Evolutionary conservation across 1,140 invertebrate species (phyloP).

Genomic region (Apocrypta bakeri): DNA sequence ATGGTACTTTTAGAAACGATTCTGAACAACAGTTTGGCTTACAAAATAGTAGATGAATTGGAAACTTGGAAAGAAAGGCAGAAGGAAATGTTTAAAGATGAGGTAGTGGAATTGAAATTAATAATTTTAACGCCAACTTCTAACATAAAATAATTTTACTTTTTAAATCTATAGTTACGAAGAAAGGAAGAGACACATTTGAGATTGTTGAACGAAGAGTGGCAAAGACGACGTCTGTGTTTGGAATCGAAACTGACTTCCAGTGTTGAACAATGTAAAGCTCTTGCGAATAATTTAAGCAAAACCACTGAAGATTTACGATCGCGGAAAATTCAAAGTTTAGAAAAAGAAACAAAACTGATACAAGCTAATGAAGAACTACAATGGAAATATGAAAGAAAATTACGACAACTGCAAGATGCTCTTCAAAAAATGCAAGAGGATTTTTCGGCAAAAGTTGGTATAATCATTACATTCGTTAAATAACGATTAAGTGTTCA

Average conservation of each 20-base stretch:
- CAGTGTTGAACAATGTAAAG: constrained; percentile 69
- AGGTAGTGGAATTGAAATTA: constrained; percentile 58
- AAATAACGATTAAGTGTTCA: no score
- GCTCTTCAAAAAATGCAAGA: constrained; percentile 66
- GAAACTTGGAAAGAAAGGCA: constrained; percentile 75
- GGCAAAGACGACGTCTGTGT: constrained; percentile 66
- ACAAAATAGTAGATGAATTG: constrained; percentile 75
- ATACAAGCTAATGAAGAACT: constrained; percentile 69
- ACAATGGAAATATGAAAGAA: constrained; percentile 66
- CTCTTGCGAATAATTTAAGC: constrained; percentile 67
- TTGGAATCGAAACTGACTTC: constrained; percentile 68
- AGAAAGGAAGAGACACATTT: constrained; percentile 70
- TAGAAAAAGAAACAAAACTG: constrained; percentile 69
- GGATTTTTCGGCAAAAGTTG: constrained; percentile 65
- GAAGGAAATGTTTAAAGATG: constrained; percentile 71
- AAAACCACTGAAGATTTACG: constrained; percentile 68
- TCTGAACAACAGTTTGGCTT: constrained; percentile 71
- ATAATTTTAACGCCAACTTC: not conserved
- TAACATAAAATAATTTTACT: constrained; percentile 22
- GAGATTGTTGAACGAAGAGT: constrained; percentile 69
- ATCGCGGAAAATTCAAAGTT: constrained; percentile 65
- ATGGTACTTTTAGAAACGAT: constrained; percentile 58
- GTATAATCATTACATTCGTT: constrained; percentile 10
- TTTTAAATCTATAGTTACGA: constrained; percentile 60
- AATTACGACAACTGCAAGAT: constrained; percentile 67